Conservation (phyloP, 2,113 vertebrate species). For the Cranoglanis bouderius region DNA sequence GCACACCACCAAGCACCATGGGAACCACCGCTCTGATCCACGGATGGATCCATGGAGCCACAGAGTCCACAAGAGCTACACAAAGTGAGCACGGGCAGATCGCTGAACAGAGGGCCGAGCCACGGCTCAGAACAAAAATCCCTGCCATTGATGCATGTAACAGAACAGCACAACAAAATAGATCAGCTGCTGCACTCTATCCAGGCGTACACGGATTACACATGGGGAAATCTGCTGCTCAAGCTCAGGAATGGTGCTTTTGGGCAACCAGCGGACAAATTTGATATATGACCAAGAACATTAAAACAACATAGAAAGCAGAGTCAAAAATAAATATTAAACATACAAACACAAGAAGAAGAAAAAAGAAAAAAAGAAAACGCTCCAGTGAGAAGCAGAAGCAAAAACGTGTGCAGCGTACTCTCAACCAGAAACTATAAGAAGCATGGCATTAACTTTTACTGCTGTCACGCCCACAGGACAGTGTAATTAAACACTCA, state of each 20-base stretch:
- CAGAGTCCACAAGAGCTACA: background rate
- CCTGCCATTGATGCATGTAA: background rate
- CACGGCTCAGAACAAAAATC: too few species aligned
- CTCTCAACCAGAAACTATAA: background rate
- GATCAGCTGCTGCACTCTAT: background rate
- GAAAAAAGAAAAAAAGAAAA: background rate
- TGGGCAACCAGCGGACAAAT: background rate
- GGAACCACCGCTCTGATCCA: background rate
- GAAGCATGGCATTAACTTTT: conserved; percentile 9
- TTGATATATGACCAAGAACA: background rate
- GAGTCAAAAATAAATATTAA: background rate
- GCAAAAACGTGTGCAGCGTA: too few species aligned
- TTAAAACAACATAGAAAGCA: background rate
- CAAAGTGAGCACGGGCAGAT: background rate
- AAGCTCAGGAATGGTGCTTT: background rate
- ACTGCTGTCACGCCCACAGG: background rate
- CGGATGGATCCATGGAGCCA: background rate
- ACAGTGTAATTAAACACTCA: background rate
- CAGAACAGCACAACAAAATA: background rate
- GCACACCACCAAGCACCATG: background rate
- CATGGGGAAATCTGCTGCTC: background rate
- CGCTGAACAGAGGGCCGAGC: too few species aligned
- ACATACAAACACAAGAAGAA: background rate
- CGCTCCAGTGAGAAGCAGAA: background rate
- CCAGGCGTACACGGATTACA: background rate